Base-by-base conservation (phyloP, 2,797 vertebrate species). In the Alca torda region DNA sequence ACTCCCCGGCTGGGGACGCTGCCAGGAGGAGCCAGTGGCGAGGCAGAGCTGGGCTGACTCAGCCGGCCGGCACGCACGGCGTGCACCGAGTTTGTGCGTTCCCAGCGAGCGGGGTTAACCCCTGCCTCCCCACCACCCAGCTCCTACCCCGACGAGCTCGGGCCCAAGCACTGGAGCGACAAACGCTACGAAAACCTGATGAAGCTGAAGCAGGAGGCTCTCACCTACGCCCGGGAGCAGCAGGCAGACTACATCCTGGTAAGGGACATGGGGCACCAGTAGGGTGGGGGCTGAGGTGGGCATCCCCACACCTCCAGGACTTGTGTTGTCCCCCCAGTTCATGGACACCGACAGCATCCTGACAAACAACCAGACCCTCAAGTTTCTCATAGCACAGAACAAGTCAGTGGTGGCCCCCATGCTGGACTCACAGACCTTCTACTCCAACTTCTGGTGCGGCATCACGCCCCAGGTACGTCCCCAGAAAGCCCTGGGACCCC, bases 381-480 rank as follows among this genome's bases (percentile, higher is more conserved):
- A 97, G 77, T 98, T 99, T 82, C 96, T 99, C 80, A 98, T 99
- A 14, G 98, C 98, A 0, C 99, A 98, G 97, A 99, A 99, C 95
- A 99, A 99, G 91, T 99, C 99, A 0, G 98, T 99, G 74, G 98
- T 99, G 5, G 98, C 99, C 2, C 99, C 99, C 5, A 99, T 99
- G 99, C 93, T 99, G 90, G 99, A 99, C 91, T 99, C 99, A 0
- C 99, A 98, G 97, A 99, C 99, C 3, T 99, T 98, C 11, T 99
- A 99, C 96, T 99, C 99, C 94, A 99, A 99, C 97, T 99, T 98
- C 98, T 99, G 99, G 99, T 99, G 99, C 10, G 99, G 99, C 9
- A 99, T 99, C 93, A 99, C 99, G 1, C 99, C 99, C 0, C 99
- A 99, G 99, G 99, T 99, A 92, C 50, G 3, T 30, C 25, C n/a